A percentile compares a stretch with the other conserved stretches of the same genome.
phyloP scores from a whole-genome alignment of 2,797 vertebrate species.

The Betta splendens region DNA sequence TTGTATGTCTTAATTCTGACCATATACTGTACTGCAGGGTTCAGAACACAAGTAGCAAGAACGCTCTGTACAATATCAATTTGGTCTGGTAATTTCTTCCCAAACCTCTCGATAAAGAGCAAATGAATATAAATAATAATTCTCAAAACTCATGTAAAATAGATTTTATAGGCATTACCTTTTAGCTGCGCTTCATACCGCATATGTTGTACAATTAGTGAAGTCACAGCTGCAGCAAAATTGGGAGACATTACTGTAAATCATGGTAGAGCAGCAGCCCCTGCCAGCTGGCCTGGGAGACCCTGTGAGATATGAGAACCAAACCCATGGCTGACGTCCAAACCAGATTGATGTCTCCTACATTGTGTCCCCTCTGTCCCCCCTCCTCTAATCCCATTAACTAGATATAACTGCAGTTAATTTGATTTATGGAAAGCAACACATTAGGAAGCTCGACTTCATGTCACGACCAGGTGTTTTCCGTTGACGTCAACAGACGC shows the following conservation, averaged over 20 bases:
- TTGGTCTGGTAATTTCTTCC: not conserved
- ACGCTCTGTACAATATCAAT: no score
- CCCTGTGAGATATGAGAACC: slow-evolving; percentile 65
- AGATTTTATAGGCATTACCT: slow-evolving; percentile 16
- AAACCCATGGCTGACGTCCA: slow-evolving; percentile 73
- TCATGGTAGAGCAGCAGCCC: slow-evolving; percentile 52
- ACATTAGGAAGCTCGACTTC: slow-evolving; percentile 62
- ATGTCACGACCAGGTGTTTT: slow-evolving; percentile 65
- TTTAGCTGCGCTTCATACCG: slow-evolving; percentile 21
- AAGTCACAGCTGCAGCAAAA: slow-evolving; percentile 65
- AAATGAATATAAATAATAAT: not conserved
- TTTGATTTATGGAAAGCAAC: slow-evolving; percentile 68
- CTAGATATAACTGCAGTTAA: slow-evolving; percentile 66
- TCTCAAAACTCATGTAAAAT: slow-evolving; percentile 8
- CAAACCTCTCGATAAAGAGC: not conserved
- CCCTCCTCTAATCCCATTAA: slow-evolving; percentile 79
- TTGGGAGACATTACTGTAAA: slow-evolving; percentile 58
- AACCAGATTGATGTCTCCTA: slow-evolving; percentile 72
- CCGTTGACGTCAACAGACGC: slow-evolving; percentile 46
- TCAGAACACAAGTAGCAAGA: no score
- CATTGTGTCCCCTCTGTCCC: slow-evolving; percentile 64
- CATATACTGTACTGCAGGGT: no score
- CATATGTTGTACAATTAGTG: slow-evolving; percentile 45
- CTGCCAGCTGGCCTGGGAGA: slow-evolving; percentile 75
- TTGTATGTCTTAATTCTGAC: slow-evolving; percentile 55